A percentile compares a stretch with the other conserved stretches of the same genome.
phyloP scores from a whole-genome alignment of 2,113 vertebrate species.

The Oncorhynchus nerka region DNA sequence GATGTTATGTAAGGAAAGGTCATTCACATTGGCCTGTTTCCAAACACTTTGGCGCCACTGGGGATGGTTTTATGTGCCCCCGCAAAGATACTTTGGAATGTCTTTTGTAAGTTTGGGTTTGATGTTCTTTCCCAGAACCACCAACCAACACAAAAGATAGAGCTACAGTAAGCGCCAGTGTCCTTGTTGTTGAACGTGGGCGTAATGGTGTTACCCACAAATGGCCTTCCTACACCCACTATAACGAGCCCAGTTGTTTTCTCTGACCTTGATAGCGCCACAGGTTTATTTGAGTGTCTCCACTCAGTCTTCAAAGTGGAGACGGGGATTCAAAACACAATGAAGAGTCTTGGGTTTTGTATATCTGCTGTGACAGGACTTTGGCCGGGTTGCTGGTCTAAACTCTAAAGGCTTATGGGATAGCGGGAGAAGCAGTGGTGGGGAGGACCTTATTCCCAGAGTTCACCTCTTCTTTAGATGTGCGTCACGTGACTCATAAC shows the following conservation, averaged over 20 bases:
- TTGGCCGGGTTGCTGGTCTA: conserved; percentile 11
- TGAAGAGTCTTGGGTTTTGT: conserved; percentile 28
- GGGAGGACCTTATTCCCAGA: conserved; percentile 34
- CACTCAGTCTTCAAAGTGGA: neutral
- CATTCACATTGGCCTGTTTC: too few species aligned
- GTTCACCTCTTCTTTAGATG: conserved; percentile 35
- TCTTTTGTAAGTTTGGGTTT: neutral
- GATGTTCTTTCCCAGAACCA: conserved; percentile 4
- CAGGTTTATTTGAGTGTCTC: conserved; percentile 9
- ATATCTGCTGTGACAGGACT: conserved; percentile 21
- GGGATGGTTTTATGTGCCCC: too few species aligned
- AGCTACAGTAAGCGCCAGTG: conserved; percentile 37
- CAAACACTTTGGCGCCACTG: too few species aligned
- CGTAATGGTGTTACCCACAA: conserved; percentile 24
- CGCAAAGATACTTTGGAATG: neutral
- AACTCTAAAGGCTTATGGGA: conserved; percentile 22
- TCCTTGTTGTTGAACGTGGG: conserved; percentile 48
- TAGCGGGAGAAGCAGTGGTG: too few species aligned
- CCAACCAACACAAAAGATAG: conserved; percentile 14
- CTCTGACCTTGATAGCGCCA: conserved; percentile 28
- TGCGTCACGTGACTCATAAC: neutral
- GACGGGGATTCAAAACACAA: neutral
- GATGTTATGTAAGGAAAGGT: too few species aligned
- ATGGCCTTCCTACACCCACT: conserved; percentile 32
- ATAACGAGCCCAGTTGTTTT: conserved; percentile 2